Conservation (phyloP, 2,797 vertebrate genomes). For the Pterois miles region DNA sequence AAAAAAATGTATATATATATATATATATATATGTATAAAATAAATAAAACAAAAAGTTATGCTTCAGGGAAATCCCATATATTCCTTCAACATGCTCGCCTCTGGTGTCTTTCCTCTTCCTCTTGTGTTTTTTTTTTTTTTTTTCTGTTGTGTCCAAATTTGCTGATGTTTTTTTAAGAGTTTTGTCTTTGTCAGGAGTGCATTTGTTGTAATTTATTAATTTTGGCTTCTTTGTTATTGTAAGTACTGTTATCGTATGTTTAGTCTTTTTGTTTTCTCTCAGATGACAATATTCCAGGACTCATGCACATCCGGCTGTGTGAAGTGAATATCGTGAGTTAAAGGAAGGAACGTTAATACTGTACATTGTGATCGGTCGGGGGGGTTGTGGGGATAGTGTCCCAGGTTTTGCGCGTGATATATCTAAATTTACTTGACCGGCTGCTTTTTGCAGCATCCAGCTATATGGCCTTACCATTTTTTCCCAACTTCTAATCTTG, state of each 20-base stretch:
- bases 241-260: conserved; percentile 69
- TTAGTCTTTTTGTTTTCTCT: conserved; percentile 58
- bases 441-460: conserved; percentile 62
- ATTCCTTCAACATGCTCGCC: conserved; percentile 66
- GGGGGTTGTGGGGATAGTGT: not conserved
- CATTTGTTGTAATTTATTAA: conserved; percentile 78
- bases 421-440: conserved; percentile 67
- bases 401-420: conserved; percentile 47
- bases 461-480: conserved; percentile 73
- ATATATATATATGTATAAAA: not conserved
- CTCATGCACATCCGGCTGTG: conserved; percentile 41
- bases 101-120: conserved; percentile 61
- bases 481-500: conserved; percentile 3
- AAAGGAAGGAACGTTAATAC: conserved; percentile 37
- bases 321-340: conserved; percentile 44
- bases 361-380: conserved; percentile 31
- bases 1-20: conserved; percentile 22
- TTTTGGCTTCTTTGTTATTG: conserved; percentile 70
- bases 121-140: conserved; percentile 47
- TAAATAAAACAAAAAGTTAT: no score
- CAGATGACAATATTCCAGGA: conserved; percentile 69
- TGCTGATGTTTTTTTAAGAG: conserved; percentile 59
- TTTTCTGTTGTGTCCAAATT: conserved; percentile 59
- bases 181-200: conserved; percentile 70
- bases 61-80: conserved; percentile 83